phyloP scores from a whole-genome alignment of 2,888 invertebrate species.

The Hedychridium roseum region DNA sequence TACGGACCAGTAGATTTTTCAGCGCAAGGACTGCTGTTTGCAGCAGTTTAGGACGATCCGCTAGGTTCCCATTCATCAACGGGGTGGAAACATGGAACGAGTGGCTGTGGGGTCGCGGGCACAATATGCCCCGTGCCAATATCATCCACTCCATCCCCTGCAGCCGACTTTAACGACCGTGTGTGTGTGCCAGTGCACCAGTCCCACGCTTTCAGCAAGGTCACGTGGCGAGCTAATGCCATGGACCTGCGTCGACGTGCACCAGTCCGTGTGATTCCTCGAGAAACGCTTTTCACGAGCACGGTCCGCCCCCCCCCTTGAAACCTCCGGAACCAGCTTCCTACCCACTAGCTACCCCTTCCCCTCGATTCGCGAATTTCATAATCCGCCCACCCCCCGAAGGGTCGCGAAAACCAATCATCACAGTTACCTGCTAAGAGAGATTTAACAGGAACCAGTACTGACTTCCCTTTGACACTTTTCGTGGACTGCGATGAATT shows the following conservation, averaged over 20 bases:
- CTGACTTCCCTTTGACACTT: no score
- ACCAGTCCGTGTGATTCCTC: constrained; percentile 53
- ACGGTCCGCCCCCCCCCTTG: constrained; percentile 12
- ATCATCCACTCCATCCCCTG: constrained; percentile 45
- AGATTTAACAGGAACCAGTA: no score
- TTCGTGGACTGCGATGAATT: no score
- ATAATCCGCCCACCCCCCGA: no score
- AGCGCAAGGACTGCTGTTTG: no score
- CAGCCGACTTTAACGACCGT: constrained; percentile 34
- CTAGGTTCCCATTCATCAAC: constrained; percentile 26
- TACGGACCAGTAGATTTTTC: no score
- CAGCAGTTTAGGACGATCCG: no score
- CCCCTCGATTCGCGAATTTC: no score
- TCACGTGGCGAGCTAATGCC: constrained; percentile 49
- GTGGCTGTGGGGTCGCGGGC: constrained; percentile 18
- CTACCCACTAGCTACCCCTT: no score
- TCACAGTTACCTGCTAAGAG: no score
- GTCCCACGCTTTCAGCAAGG: constrained; percentile 53
- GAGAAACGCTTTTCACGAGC: constrained; percentile 39
- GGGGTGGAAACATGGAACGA: constrained; percentile 40
- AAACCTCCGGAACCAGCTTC: no score
- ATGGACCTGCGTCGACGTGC: constrained; percentile 50
- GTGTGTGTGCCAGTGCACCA: constrained; percentile 36
- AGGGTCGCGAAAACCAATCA: no score
- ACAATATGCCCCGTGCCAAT: constrained; percentile 62